Conservation (phyloP, 2,888 invertebrate genomes). For the Trichogramma dendrolimi region DNA sequence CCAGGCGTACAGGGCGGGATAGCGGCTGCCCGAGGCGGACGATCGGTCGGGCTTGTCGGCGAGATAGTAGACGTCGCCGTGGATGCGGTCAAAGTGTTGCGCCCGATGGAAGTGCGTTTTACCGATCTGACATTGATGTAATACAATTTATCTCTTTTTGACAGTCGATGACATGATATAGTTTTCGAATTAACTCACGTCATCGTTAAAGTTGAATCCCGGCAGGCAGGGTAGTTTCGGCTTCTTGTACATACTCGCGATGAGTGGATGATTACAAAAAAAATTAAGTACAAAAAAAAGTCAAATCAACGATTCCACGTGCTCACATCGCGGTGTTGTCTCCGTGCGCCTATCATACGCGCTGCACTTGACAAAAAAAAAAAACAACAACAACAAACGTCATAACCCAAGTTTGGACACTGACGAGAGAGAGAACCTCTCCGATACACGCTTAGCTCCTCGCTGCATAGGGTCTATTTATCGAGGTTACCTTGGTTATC, state of each 20-base stretch:
- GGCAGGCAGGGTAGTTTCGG: constrained; percentile 71
- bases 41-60: constrained; percentile 57
- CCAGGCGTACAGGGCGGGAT: constrained; percentile 70
- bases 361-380: too few relatives aligned
- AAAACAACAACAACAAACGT: too few relatives aligned
- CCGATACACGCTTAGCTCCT: too few relatives aligned
- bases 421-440: too few relatives aligned
- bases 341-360: too few relatives aligned
- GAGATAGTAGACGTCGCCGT: constrained; percentile 60
- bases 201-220: constrained; percentile 64
- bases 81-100: constrained; percentile 60
- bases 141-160: background rate
- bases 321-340: too few relatives aligned
- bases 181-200: constrained; percentile 56
- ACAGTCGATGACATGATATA: background rate
- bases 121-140: constrained; percentile 55
- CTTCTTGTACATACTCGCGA: constrained; percentile 55
- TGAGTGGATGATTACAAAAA: too few relatives aligned
- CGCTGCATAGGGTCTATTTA: constrained; percentile 26
- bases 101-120: constrained; percentile 62
- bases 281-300: too few relatives aligned
- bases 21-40: constrained; percentile 59
- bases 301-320: too few relatives aligned
- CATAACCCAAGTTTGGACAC: too few relatives aligned
- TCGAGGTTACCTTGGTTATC: constrained; percentile 34